These are phyloP conservation scores for Prochilodus magdalenae DNA, from an alignment of 2,113 vertebrate species.

Conservation along the genomic window DNA sequence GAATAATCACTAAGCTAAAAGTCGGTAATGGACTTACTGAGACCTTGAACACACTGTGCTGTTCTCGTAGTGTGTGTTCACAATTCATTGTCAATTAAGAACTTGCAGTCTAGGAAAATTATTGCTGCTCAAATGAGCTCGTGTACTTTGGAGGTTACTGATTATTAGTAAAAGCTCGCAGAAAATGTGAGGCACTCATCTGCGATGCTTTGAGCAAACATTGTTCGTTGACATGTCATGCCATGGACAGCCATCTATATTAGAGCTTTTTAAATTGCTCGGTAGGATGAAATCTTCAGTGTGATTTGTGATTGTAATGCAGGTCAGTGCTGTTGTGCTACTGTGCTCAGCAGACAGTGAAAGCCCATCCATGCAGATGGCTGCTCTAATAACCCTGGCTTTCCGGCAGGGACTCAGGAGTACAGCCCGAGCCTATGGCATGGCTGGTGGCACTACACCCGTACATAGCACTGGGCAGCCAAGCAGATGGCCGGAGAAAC, in stretches of 20 bases:
- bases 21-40: not conserved
- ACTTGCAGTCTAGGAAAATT: not conserved
- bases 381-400: conserved; percentile 62
- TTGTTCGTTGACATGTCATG: not conserved
- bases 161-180: not conserved
- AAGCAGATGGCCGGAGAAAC: conserved; percentile 66
- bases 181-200: not conserved
- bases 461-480: conserved; percentile 50
- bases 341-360: conserved; percentile 42
- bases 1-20: not conserved
- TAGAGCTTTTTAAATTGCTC: not conserved
- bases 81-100: not conserved
- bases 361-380: conserved; percentile 63
- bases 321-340: conserved; percentile 11
- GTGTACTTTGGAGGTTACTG: not conserved
- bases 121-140: not conserved
- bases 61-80: too few species aligned
- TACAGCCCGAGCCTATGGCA: conserved; percentile 40
- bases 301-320: conserved; percentile 28
- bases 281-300: conserved; percentile 33
- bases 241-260: not conserved
- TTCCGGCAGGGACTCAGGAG: conserved; percentile 49
- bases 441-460: conserved; percentile 55
- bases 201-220: not conserved
- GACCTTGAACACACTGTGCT: not conserved